A percentile compares a stretch with the other conserved stretches of the same genome.
These are phyloP conservation scores for Tragopan temminckii DNA, from an alignment of 2,797 vertebrate species.

Conservation along the genomic window DNA sequence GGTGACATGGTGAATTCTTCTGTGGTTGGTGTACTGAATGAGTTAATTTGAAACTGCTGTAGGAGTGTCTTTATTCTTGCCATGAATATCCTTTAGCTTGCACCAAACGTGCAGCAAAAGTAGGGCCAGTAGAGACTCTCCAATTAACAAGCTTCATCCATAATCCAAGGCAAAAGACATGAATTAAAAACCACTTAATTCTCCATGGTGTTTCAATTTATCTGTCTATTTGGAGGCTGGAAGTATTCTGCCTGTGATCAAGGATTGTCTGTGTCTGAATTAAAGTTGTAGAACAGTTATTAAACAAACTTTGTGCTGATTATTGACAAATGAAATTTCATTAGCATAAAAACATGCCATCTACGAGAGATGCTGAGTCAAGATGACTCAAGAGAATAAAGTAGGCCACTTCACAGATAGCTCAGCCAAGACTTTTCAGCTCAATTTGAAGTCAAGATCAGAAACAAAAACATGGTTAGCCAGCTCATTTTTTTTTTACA, in stretches of 20 bases:
- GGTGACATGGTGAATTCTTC: background rate
- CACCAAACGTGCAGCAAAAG: background rate
- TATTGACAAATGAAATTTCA: background rate
- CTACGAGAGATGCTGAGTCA: background rate
- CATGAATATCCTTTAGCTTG: background rate
- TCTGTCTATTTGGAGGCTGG: background rate
- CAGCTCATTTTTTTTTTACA: background rate
- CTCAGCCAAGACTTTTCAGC: slow-evolving; percentile 3
- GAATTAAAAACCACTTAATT: background rate
- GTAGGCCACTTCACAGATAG: background rate
- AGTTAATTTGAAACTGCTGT: background rate
- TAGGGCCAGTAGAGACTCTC: no score
- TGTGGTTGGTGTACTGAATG: background rate
- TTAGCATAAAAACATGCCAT: background rate
- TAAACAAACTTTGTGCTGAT: background rate
- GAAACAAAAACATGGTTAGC: slow-evolving; percentile 9
- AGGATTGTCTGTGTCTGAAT: background rate
- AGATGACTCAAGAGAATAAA: background rate
- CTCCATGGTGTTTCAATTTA: background rate
- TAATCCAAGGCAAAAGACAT: background rate
- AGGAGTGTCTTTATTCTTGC: background rate
- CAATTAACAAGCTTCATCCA: background rate
- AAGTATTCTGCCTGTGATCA: background rate
- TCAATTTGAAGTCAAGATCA: slow-evolving; percentile 36
- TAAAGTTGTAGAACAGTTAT: background rate